Evolutionary conservation across 2,797 vertebrate genomes (phyloP).

Genomic region (Parauchenoglanis ngamensis): DNA sequence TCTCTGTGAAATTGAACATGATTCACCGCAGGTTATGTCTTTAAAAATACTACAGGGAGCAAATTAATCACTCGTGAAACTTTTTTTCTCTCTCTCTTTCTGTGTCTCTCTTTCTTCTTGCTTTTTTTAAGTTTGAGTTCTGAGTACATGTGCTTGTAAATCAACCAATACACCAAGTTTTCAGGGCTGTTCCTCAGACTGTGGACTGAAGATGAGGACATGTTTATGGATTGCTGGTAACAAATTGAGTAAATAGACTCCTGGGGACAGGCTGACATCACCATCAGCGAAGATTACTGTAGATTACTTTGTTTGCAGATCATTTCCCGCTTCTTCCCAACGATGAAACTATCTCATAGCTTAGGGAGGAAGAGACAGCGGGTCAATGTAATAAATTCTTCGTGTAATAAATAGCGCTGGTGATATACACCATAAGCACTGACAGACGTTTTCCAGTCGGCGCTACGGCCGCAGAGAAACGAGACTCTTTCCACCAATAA

Average conservation of each 20-base stretch:
- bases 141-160: constrained; percentile 4
- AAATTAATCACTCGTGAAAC: constrained; percentile 51
- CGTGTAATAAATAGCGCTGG: constrained; percentile 31
- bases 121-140: constrained; percentile 2
- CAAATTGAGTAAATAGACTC: constrained; percentile 39
- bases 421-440: constrained; percentile 43
- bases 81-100: neutral
- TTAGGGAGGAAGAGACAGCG: constrained; percentile 35
- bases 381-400: constrained; percentile 25
- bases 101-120: neutral
- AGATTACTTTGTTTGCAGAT: constrained; percentile 25
- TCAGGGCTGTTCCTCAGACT: constrained; percentile 25
- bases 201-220: constrained; percentile 21
- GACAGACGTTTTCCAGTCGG: constrained; percentile 41
- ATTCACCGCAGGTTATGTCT: constrained; percentile 63
- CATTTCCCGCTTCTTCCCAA: constrained; percentile 33
- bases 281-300: constrained; percentile 25
- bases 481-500: constrained; percentile 54
- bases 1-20: constrained; percentile 68
- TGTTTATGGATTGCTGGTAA: constrained; percentile 31
- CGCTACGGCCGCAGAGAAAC: constrained; percentile 2
- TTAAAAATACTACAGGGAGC: constrained; percentile 60
- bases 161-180: neutral
- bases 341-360: constrained; percentile 46
- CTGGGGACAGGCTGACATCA: constrained; percentile 34